These are phyloP conservation scores for Cebidichthys violaceus DNA, from an alignment of 2,113 vertebrate genomes.

Conservation along the genomic window DNA sequence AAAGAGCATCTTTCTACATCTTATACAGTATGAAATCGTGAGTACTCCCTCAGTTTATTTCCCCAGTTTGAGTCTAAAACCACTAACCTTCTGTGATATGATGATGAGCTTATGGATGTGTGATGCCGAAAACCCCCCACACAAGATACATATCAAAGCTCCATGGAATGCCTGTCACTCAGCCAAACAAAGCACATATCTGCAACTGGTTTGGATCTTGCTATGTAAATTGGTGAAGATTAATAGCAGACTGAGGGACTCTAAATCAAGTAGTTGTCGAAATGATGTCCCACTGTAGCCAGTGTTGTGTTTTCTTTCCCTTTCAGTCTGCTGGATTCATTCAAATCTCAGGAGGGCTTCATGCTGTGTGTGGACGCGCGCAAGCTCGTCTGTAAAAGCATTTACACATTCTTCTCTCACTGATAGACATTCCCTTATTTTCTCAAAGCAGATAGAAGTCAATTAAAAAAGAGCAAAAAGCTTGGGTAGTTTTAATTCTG, in stretches of 20 bases:
- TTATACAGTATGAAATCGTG: neutral
- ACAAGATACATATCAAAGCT: constrained; percentile 38
- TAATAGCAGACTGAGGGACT: constrained; percentile 67
- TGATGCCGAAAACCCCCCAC: constrained; percentile 38
- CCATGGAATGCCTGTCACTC: constrained; percentile 36
- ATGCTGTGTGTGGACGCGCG: constrained; percentile 40
- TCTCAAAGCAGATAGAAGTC: constrained; percentile 35
- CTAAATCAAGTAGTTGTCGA: constrained; percentile 78
- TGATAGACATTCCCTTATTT: constrained; percentile 35
- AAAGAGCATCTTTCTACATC: neutral
- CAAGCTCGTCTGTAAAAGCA: constrained; percentile 67
- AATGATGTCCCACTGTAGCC: constrained; percentile 58
- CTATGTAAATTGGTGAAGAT: constrained; percentile 76
- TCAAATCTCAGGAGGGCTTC: constrained; percentile 72
- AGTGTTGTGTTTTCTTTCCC: constrained; percentile 71
- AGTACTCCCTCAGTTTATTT: neutral
- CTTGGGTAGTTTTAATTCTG: constrained; percentile 45
- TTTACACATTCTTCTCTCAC: constrained; percentile 65
- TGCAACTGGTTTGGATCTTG: constrained; percentile 67
- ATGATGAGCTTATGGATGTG: constrained; percentile 5
- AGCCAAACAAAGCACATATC: constrained; percentile 55
- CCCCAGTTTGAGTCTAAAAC: constrained; percentile 6
- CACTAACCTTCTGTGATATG: constrained; percentile 16
- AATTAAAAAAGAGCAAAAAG: constrained; percentile 15
- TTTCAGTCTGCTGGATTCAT: constrained; percentile 78